These are phyloP conservation scores for Chauna torquata DNA, from an alignment of 2,113 vertebrate genomes.

Conservation along the genomic window DNA sequence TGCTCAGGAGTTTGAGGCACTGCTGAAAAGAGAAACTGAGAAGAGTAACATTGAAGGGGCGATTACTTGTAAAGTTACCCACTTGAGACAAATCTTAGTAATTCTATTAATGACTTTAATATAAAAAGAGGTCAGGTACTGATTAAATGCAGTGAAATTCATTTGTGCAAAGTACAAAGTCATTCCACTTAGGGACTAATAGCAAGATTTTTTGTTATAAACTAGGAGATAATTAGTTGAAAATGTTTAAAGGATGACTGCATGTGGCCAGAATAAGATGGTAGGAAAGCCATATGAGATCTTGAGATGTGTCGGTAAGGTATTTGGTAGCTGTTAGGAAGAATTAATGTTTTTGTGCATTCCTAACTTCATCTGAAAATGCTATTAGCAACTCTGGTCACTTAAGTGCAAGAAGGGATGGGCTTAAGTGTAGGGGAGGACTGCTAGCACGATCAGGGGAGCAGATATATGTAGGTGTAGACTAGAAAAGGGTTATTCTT, in stretches of 20 bases:
- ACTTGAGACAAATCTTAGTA: neutral
- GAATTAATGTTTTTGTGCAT: neutral
- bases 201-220: neutral
- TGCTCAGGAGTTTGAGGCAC: neutral
- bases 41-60: neutral
- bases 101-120: neutral
- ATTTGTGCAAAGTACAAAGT: neutral
- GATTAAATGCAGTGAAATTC: neutral
- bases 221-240: neutral
- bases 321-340: neutral
- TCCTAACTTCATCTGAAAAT: neutral
- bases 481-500: neutral
- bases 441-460: neutral
- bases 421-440: neutral
- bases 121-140: neutral
- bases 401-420: neutral
- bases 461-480: accelerated
- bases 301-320: neutral
- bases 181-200: neutral
- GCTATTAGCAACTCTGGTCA: neutral
- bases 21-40: neutral
- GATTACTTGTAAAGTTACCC: neutral
- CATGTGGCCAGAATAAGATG: neutral
- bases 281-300: neutral
- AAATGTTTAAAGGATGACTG: neutral